A percentile compares a stretch with the other conserved stretches of the same genome.
phyloP scores from a whole-genome alignment of 2,797 vertebrate genomes.

The Thripadectes ignobilis region DNA sequence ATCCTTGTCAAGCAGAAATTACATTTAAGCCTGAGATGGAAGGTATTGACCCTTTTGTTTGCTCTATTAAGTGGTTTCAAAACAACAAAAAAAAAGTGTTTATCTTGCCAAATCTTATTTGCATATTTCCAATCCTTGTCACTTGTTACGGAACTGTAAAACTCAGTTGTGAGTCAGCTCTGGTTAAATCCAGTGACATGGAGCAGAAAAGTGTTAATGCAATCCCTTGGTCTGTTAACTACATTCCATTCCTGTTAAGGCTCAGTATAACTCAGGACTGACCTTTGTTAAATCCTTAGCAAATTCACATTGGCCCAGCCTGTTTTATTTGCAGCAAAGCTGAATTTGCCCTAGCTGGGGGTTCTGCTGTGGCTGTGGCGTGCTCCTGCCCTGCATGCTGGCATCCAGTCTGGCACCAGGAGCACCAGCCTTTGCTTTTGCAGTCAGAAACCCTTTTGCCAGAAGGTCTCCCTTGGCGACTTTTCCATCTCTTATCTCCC shows the following conservation, averaged over 20 bases:
- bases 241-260: background rate
- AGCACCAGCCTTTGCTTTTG: background rate
- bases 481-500: background rate
- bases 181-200: background rate
- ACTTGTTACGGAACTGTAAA: background rate
- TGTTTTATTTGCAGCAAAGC: background rate
- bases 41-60: background rate
- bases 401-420: background rate
- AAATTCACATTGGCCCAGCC: background rate
- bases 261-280: background rate
- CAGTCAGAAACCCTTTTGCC: background rate
- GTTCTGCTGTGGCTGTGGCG: background rate
- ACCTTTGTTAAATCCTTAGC: background rate
- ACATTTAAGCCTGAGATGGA: background rate
- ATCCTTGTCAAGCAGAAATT: background rate
- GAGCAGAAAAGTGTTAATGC: background rate
- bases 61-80: background rate
- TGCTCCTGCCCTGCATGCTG: background rate
- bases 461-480: background rate
- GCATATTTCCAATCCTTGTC: background rate
- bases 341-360: background rate
- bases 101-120: background rate
- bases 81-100: background rate
- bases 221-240: background rate
- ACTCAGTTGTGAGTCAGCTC: background rate